These are phyloP conservation scores for Ceratothoa steindachneri DNA, from an alignment of 2,888 invertebrate genomes.

Conservation along the genomic window DNA sequence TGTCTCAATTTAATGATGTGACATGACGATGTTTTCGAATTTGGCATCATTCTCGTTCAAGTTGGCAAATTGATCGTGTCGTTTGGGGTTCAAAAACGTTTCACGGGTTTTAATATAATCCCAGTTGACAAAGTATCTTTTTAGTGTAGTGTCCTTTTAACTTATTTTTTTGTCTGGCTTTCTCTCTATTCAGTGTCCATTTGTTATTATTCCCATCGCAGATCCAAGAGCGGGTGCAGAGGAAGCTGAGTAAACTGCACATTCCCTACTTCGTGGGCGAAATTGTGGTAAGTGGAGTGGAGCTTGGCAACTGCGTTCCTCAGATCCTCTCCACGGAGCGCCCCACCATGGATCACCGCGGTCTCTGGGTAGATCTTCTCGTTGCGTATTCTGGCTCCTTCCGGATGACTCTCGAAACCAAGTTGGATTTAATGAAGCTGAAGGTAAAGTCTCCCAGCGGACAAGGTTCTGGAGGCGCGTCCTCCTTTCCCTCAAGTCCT, in stretches of 20 bases:
- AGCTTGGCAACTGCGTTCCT: slow-evolving; percentile 67
- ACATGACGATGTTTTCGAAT: no score
- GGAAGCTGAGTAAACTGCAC: slow-evolving; percentile 52
- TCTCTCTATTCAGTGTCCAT: no score
- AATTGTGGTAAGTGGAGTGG: slow-evolving; percentile 69
- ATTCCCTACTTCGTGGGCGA: slow-evolving; percentile 84
- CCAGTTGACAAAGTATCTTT: no score
- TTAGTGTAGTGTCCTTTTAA: no score
- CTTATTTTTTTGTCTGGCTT: no score
- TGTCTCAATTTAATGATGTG: no score
- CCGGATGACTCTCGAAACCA: slow-evolving; percentile 78
- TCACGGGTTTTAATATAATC: no score
- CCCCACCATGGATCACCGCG: slow-evolving; percentile 72
- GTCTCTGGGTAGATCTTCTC: slow-evolving; percentile 83
- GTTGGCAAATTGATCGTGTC: no score
- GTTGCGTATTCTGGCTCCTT: slow-evolving; percentile 73
- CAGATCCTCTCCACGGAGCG: slow-evolving; percentile 61
- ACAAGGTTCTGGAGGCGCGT: slow-evolving; percentile 24
- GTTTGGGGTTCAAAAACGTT: no score
- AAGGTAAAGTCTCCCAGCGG: slow-evolving; percentile 53
- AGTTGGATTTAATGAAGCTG: slow-evolving; percentile 74
- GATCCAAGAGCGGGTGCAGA: slow-evolving; percentile 43
- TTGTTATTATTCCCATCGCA: neutral
- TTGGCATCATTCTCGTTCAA: no score
- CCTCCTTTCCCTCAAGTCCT: slow-evolving; percentile 27